Conservation (phyloP, 2,113 vertebrate species). For the Anoplopoma fimbria region DNA sequence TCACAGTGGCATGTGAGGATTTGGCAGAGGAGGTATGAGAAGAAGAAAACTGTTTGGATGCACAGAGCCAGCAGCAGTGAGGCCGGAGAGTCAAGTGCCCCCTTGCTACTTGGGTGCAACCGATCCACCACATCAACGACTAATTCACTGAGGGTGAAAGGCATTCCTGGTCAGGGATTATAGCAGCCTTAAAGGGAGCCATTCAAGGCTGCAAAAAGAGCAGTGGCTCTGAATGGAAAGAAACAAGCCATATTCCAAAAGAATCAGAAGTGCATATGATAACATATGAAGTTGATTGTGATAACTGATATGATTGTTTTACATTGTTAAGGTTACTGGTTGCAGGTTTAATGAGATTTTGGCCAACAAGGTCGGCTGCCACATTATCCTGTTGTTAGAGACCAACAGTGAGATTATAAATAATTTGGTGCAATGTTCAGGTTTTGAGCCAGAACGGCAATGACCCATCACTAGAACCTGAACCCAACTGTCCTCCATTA, state of each 20-base stretch:
- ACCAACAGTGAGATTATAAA: constrained; percentile 13
- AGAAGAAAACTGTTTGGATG: constrained; percentile 23
- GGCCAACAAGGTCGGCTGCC: constrained; percentile 16
- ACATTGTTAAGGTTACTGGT: not conserved
- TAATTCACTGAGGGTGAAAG: constrained; percentile 40
- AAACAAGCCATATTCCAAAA: constrained; percentile 18
- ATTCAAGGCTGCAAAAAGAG: constrained; percentile 14
- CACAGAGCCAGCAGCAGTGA: constrained; percentile 13
- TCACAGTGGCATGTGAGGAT: constrained; percentile 27
- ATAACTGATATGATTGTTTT: constrained; percentile 4
- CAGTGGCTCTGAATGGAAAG: constrained; percentile 13
- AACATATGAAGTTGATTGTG: constrained; percentile 3
- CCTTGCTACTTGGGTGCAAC: constrained; percentile 29
- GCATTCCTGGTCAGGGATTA: constrained; percentile 56
- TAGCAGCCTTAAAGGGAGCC: constrained; percentile 41
- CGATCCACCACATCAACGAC: constrained; percentile 54
- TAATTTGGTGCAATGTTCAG: constrained; percentile 26
- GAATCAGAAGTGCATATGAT: not conserved
- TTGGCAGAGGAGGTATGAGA: constrained; percentile 31
- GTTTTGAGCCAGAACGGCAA: constrained; percentile 8
- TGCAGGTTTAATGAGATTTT: constrained; percentile 22
- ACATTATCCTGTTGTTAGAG: constrained; percentile 27
- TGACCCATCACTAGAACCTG: not conserved
- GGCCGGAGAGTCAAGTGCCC: constrained; percentile 17
- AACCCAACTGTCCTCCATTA: not conserved